Conservation (phyloP, 1,140 invertebrate species). For the Drepana arcuata region DNA sequence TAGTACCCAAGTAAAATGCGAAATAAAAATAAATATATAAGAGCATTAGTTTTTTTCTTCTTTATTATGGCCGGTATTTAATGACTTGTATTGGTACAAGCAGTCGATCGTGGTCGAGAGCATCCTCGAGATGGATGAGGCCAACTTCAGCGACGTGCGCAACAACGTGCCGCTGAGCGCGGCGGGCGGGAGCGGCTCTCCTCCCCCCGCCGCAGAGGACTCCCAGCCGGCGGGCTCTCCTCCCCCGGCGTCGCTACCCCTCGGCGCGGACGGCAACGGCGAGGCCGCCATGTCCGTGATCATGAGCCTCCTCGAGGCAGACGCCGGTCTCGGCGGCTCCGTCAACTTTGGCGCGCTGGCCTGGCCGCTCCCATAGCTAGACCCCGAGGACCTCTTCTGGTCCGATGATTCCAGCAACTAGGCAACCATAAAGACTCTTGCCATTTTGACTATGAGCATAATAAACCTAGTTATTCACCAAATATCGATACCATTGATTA, state of each 20-base stretch:
- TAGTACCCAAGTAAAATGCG: no score
- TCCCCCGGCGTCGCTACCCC: constrained; percentile 27
- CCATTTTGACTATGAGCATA: no score
- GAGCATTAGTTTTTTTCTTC: no score
- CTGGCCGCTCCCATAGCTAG: constrained; percentile 83
- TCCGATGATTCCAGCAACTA: no score
- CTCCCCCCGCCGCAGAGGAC: constrained; percentile 15
- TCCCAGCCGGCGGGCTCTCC: constrained; percentile 10
- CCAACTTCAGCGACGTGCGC: constrained; percentile 27
- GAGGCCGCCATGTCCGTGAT: constrained; percentile 94
- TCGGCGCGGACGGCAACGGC: constrained; percentile 83
- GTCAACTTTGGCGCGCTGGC: constrained; percentile 91
- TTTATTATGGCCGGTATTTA: no score
- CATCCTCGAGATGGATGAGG: constrained; percentile 26
- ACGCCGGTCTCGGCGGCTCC: constrained; percentile 75
- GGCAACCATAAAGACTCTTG: no score
- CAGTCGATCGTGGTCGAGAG: constrained; percentile 37
- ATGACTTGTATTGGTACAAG: no score
- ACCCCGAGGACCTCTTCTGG: no score
- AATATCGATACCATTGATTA: no score
- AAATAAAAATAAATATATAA: no score
- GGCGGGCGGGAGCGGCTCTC: constrained; percentile 18
- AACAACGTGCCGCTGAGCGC: constrained; percentile 59
- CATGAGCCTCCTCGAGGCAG: constrained; percentile 91
- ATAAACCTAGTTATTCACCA: no score